phyloP scores from a whole-genome alignment of 2,888 invertebrate species.

The Loripinus fragilis region DNA sequence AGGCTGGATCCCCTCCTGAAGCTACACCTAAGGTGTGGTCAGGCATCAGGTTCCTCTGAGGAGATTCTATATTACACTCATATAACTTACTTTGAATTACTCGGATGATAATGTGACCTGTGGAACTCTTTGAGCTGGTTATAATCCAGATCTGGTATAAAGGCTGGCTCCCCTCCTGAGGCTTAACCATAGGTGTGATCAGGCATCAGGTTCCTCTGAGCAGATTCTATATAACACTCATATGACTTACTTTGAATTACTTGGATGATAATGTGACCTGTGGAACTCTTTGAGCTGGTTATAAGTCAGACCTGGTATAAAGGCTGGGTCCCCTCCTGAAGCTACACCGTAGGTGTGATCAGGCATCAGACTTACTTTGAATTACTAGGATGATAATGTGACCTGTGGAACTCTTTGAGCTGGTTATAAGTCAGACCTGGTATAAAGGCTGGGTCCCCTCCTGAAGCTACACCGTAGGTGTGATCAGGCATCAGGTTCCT shows the following conservation, averaged over 20 bases:
- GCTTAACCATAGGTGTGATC: slow-evolving; percentile 95
- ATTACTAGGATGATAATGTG: too few relatives aligned
- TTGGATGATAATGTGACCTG: slow-evolving; percentile 94
- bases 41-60: slow-evolving; percentile 92
- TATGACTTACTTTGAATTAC: slow-evolving; percentile 91
- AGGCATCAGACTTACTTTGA: too few relatives aligned
- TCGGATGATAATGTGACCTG: slow-evolving; percentile 94
- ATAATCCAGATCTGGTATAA: slow-evolving; percentile 93
- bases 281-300: slow-evolving; percentile 91
- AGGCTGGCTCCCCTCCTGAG: slow-evolving; percentile 94
- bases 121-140: slow-evolving; percentile 91
- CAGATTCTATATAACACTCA: too few relatives aligned
- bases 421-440: too few relatives aligned
- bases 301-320: slow-evolving; percentile 93
- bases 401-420: too few relatives aligned
- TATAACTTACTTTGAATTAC: slow-evolving; percentile 87
- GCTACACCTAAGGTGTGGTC: slow-evolving; percentile 92
- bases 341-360: slow-evolving; percentile 94
- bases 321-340: slow-evolving; percentile 94
- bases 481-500: too few relatives aligned
- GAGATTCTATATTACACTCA: slow-evolving; percentile 89
- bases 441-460: too few relatives aligned
- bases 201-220: too few relatives aligned
- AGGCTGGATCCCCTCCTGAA: slow-evolving; percentile 94
- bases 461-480: too few relatives aligned